phyloP scores from a whole-genome alignment of 2,888 invertebrate genomes.

The Rotaria macrura region DNA sequence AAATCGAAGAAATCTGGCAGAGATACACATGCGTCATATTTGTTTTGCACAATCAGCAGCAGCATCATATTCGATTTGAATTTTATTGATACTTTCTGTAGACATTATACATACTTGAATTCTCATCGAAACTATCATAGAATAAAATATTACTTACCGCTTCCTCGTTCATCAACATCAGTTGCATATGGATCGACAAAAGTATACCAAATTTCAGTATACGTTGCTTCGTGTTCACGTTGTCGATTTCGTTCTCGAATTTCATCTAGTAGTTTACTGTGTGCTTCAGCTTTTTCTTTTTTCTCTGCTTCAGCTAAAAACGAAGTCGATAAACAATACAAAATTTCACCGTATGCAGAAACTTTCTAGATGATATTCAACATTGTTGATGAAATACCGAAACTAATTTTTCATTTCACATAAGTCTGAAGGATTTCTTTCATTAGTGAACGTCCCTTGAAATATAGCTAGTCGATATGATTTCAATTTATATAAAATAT shows the following conservation, averaged over 20 bases:
- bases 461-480: neutral
- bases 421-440: neutral
- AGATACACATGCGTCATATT: no score
- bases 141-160: neutral
- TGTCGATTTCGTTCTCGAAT: slow-evolving; percentile 20
- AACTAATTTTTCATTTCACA: no score
- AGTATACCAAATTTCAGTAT: slow-evolving; percentile 16
- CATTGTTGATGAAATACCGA: no score
- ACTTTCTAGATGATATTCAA: no score
- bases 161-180: slow-evolving; percentile 18
- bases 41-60: no score
- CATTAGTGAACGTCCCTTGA: neutral
- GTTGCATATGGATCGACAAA: slow-evolving; percentile 18
- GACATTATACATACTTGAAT: no score
- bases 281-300: neutral
- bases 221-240: slow-evolving; percentile 11
- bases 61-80: no score
- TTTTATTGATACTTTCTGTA: no score
- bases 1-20: no score
- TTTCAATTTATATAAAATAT: neutral
- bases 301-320: neutral
- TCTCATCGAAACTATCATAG: neutral
- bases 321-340: no score
- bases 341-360: no score
- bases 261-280: neutral